phyloP scores from a whole-genome alignment of 2,888 invertebrate species.

The Steinernema carpocapsae region DNA sequence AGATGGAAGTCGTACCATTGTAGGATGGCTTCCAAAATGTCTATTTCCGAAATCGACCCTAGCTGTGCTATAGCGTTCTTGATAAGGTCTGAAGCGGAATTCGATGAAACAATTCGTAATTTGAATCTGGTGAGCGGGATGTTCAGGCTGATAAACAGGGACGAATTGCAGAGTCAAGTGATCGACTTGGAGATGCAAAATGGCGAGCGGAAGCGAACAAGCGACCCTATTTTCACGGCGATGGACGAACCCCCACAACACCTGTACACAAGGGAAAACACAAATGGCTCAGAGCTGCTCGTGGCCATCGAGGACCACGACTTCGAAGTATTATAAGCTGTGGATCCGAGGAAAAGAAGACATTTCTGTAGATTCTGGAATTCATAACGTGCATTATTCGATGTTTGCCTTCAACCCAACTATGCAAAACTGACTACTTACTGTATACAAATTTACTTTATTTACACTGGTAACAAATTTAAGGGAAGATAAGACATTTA shows the following conservation, averaged over 20 bases:
- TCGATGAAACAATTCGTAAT: conserved; percentile 25
- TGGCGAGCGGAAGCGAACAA: conserved; percentile 50
- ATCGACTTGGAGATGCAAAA: conserved; percentile 53
- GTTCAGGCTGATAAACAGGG: background rate
- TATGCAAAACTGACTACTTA: background rate
- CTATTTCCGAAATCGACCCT: conserved; percentile 49
- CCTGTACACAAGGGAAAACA: background rate
- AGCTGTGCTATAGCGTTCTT: conserved; percentile 63
- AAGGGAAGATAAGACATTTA: no score
- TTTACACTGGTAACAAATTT: background rate
- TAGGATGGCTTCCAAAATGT: conserved; percentile 37
- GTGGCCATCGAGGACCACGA: conserved; percentile 28
- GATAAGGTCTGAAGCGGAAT: conserved; percentile 42
- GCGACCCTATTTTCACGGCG: conserved; percentile 49
- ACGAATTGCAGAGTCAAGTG: conserved; percentile 49
- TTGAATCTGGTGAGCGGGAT: background rate
- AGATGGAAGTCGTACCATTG: conserved; percentile 42
- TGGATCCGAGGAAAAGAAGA: no score
- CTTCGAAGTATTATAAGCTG: conserved; percentile 10
- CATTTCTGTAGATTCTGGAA: background rate
- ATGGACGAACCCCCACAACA: conserved; percentile 21
- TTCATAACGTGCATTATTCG: background rate
- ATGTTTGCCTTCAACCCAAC: background rate
- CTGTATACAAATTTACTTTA: background rate
- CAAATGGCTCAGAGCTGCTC: background rate